Evolutionary conservation across 2,888 invertebrate genomes (phyloP).

Genomic region (Tetranychus piercei): DNA sequence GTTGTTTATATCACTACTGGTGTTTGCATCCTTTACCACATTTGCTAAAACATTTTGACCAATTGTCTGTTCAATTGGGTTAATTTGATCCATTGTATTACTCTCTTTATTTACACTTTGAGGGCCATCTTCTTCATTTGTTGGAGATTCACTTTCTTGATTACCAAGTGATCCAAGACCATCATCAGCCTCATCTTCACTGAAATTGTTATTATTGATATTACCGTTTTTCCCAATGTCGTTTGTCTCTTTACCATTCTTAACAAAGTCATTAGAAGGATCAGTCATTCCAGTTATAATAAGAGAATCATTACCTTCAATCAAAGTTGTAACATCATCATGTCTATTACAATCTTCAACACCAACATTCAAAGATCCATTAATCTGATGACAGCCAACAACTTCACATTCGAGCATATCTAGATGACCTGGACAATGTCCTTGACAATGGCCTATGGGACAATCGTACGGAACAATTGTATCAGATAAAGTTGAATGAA

Average conservation of each 20-base stretch:
- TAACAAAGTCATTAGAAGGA: no score
- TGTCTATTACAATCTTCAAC: not conserved
- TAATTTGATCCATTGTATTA: not conserved
- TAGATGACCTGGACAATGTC: not conserved
- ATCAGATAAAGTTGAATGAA: not conserved
- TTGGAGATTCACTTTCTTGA: not conserved
- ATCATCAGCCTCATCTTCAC: not conserved
- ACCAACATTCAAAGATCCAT: not conserved
- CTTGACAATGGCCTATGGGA: not conserved
- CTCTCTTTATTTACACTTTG: not conserved
- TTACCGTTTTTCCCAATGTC: no score
- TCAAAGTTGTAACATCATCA: not conserved
- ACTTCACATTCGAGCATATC: not conserved
- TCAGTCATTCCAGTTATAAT: no score
- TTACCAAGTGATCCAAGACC: not conserved
- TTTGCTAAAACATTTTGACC: not conserved
- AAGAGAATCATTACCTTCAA: not conserved
- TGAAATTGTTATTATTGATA: no score
- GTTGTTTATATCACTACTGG: not conserved
- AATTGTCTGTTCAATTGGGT: not conserved
- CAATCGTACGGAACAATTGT: not conserved
- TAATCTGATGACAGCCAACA: not conserved
- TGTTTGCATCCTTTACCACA: not conserved
- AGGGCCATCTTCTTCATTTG: not conserved
- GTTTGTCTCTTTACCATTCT: no score